These are phyloP conservation scores for Recurvirostra avosetta DNA, from an alignment of 2,113 vertebrate genomes.

Conservation along the genomic window DNA sequence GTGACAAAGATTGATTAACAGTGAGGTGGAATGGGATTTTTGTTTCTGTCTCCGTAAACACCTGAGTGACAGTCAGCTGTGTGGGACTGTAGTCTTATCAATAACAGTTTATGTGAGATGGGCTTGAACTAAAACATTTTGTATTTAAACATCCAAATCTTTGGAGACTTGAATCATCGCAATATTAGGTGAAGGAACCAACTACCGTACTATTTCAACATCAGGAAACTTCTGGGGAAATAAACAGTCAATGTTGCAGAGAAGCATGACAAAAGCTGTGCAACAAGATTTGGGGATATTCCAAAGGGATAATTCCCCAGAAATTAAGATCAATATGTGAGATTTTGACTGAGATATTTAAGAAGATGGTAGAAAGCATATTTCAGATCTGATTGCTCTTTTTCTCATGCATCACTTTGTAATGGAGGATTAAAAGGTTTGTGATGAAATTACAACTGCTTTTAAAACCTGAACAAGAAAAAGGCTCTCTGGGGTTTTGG, in stretches of 20 bases:
- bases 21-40: constrained; percentile 20
- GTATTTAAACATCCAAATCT: not conserved
- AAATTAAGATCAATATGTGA: not conserved
- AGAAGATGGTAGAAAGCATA: not conserved
- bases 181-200: not conserved
- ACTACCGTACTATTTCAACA: not conserved
- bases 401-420: not conserved
- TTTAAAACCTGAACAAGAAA: not conserved
- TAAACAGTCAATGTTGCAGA: not conserved
- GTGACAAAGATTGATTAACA: constrained; percentile 51
- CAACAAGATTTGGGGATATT: not conserved
- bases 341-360: not conserved
- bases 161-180: not conserved
- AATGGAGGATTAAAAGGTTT: not conserved
- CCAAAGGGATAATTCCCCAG: not conserved
- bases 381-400: not conserved
- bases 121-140: not conserved
- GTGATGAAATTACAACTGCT: not conserved
- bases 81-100: constrained; percentile 4
- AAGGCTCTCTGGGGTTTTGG: not conserved
- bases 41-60: constrained; percentile 24
- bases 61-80: constrained; percentile 26
- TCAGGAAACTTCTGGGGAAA: not conserved
- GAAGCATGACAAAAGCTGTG: not conserved
- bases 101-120: constrained; percentile 2